Evolutionary conservation across 64 coral and sea anemone species (phyloP).

Genomic region (Actinia equina): DNA sequence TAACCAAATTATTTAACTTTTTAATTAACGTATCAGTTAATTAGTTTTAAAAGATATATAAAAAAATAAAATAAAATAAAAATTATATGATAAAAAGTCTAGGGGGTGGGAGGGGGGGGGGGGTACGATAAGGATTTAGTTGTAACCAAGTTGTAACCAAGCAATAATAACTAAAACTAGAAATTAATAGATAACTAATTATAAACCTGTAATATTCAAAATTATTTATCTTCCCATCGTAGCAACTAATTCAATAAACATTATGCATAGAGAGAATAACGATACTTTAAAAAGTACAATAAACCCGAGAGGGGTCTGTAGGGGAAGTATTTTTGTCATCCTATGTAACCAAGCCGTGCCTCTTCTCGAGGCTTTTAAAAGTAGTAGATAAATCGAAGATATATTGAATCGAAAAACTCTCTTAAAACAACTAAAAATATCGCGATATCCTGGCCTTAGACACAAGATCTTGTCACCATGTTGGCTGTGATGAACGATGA

Average conservation of each 20-base stretch:
- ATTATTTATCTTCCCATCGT: too few species aligned
- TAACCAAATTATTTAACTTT: too few species aligned
- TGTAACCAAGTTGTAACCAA: too few species aligned
- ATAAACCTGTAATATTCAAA: too few species aligned
- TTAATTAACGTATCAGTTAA: neutral
- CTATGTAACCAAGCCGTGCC: conserved; percentile 8
- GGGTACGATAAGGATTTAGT: neutral
- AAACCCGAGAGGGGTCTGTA: neutral
- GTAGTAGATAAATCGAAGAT: neutral
- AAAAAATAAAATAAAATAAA: neutral
- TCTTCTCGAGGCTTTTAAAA: conserved; percentile 13
- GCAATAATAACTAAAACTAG: neutral
- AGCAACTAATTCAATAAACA: too few species aligned
- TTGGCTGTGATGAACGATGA: conserved; percentile 70
- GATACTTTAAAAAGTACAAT: neutral
- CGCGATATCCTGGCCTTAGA: neutral
- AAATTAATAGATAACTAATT: neutral
- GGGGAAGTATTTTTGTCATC: neutral
- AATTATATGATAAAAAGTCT: neutral
- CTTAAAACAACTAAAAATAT: neutral
- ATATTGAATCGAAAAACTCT: neutral
- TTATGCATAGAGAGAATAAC: too few species aligned
- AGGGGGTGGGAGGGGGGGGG: neutral
- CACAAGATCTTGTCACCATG: conserved; percentile 11
- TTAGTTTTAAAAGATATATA: neutral